Evolutionary conservation across 2,113 vertebrate genomes (phyloP).

Genomic region (Lethenteron camtschaticum): DNA sequence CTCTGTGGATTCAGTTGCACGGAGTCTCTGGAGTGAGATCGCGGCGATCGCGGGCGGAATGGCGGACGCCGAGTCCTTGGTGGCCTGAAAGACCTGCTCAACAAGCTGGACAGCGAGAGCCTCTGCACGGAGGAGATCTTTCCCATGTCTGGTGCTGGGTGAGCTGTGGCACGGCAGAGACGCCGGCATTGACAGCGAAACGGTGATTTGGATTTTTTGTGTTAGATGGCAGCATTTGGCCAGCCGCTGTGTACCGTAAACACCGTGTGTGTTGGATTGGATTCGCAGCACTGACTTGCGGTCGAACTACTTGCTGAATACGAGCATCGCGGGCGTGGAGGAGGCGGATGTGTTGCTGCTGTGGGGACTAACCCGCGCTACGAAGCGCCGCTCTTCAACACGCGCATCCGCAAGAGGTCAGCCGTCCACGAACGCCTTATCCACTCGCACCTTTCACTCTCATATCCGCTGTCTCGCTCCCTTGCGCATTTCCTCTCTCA

Average conservation of each 20-base stretch:
- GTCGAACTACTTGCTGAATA: slow-evolving; percentile 85
- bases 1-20: slow-evolving; percentile 40
- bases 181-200: too few species aligned
- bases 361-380: slow-evolving; percentile 85
- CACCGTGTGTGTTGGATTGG: not conserved
- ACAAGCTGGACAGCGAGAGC: slow-evolving; percentile 53
- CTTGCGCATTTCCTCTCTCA: too few species aligned
- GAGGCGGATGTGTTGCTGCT: slow-evolving; percentile 67
- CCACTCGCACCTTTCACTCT: too few species aligned
- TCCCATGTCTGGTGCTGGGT: slow-evolving; percentile 72
- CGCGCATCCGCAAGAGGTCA: slow-evolving; percentile 78
- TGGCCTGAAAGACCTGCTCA: slow-evolving; percentile 79
- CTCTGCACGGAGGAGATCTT: slow-evolving; percentile 88
- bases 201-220: too few species aligned
- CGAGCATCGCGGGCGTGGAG: slow-evolving; percentile 67
- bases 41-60: slow-evolving; percentile 70
- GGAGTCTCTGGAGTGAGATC: slow-evolving; percentile 39
- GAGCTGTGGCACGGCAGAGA: slow-evolving; percentile 13
- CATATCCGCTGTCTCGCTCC: too few species aligned
- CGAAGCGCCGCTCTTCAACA: slow-evolving; percentile 82
- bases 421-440: slow-evolving; percentile 9
- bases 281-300: slow-evolving; percentile 48
- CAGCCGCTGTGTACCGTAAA: not conserved
- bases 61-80: slow-evolving; percentile 67
- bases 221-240: not conserved